Percentiles rank a stretch among this genome's conserved stretches.
Conservation (phyloP, 2,888 invertebrate genomes). For the Hermaeophaga mercurialis region DNA sequence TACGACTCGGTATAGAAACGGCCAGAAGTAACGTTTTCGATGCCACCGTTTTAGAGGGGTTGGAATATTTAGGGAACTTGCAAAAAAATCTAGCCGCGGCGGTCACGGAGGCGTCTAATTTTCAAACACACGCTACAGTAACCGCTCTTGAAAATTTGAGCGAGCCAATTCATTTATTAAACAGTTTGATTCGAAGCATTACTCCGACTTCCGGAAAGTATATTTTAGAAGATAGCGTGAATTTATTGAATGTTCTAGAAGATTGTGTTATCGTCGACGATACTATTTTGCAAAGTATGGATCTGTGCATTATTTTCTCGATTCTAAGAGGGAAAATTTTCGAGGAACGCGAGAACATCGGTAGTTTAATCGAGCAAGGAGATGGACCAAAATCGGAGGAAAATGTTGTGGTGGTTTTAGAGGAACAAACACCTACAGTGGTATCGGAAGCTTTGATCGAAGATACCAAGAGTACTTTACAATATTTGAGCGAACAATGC, state of each 20-base stretch:
- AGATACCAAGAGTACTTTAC: slow-evolving; percentile 43
- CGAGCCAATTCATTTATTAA: slow-evolving; percentile 59
- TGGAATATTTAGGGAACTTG: slow-evolving; percentile 51
- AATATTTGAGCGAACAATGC: slow-evolving; percentile 34
- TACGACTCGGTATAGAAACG: slow-evolving; percentile 52
- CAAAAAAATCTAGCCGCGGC: slow-evolving; percentile 53
- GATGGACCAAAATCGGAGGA: slow-evolving; percentile 30
- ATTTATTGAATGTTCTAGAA: slow-evolving; percentile 51
- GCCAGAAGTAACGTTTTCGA: slow-evolving; percentile 49
- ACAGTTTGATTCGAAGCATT: slow-evolving; percentile 51
- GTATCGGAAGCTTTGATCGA: slow-evolving; percentile 44
- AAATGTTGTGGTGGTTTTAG: slow-evolving; percentile 45
- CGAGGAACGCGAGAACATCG: slow-evolving; percentile 52
- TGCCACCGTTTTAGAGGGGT: slow-evolving; percentile 49
- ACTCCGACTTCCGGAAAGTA: slow-evolving; percentile 42
- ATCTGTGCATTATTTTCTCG: slow-evolving; percentile 46
- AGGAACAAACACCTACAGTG: slow-evolving; percentile 43
- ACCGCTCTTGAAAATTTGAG: slow-evolving; percentile 60
- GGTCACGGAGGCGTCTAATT: slow-evolving; percentile 45
- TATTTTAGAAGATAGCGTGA: slow-evolving; percentile 50
- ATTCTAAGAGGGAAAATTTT: slow-evolving; percentile 47
- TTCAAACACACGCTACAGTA: slow-evolving; percentile 51
- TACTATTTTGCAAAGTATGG: slow-evolving; percentile 44
- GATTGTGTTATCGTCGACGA: slow-evolving; percentile 50
- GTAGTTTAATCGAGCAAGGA: slow-evolving; percentile 45